Conservation (phyloP, 2,113 vertebrate species). For the Onychorhynchus coronatus region DNA sequence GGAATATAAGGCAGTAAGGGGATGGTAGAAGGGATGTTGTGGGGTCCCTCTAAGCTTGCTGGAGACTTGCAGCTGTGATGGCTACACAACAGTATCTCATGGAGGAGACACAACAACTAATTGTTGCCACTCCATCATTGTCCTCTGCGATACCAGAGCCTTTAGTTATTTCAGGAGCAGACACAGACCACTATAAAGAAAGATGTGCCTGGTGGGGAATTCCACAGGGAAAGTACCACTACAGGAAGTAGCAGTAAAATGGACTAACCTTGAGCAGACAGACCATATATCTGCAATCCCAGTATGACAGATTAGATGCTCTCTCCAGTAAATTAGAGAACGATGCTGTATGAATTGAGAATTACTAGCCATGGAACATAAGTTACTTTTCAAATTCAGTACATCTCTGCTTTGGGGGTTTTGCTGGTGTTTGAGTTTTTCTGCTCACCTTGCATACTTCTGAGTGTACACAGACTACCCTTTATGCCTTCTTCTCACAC, state of each 20-base stretch:
- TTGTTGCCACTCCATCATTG: neutral
- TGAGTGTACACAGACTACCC: neutral
- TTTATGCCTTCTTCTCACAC: neutral
- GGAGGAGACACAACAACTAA: neutral
- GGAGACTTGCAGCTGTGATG: fast-evolving
- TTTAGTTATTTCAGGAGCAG: neutral
- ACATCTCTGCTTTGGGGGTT: neutral
- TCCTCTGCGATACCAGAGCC: neutral
- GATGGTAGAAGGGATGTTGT: neutral
- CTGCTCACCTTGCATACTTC: neutral
- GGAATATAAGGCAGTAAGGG: neutral
- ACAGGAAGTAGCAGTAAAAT: neutral
- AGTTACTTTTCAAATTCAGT: neutral
- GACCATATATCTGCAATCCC: neutral
- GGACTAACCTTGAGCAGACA: neutral
- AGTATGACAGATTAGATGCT: neutral
- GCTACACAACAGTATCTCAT: neutral
- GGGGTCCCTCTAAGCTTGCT: neutral
- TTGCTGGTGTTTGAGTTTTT: neutral
- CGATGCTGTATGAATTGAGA: neutral
- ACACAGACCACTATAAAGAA: fast-evolving
- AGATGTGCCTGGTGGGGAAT: neutral
- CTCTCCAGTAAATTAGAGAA: neutral
- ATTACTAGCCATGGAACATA: neutral
- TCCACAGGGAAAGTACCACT: neutral